A percentile compares a stretch with the other conserved stretches of the same genome.
Evolutionary conservation across 2,113 vertebrate species (phyloP).

Genomic region (Amblyornis subalaris): DNA sequence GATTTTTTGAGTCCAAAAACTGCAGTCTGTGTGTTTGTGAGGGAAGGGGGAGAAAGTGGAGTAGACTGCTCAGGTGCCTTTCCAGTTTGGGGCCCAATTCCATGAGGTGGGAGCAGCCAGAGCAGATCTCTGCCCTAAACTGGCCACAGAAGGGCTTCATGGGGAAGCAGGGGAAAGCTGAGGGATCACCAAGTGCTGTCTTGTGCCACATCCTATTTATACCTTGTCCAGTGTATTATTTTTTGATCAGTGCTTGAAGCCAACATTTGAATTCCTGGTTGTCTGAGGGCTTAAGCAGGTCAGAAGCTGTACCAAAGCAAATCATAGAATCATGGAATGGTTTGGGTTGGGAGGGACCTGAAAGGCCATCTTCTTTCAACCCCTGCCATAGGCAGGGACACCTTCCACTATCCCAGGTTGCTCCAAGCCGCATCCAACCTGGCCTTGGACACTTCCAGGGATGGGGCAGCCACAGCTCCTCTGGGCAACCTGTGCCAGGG

Average conservation of each 20-base stretch:
- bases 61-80: neutral
- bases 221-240: neutral
- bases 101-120: neutral
- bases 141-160: neutral
- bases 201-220: neutral
- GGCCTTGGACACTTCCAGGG: neutral
- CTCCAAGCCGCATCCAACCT: accelerated
- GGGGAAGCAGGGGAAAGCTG: neutral
- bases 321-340: neutral
- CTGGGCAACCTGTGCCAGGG: neutral
- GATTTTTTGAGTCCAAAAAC: neutral
- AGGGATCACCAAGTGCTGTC: neutral
- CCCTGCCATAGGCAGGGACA: neutral
- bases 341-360: neutral
- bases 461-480: neutral
- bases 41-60: neutral
- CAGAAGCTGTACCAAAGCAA: neutral
- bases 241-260: neutral
- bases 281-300: neutral
- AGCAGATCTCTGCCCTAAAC: neutral
- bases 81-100: neutral
- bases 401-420: accelerated
- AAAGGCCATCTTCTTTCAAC: neutral
- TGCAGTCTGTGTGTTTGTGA: neutral
- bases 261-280: neutral